Evolutionary conservation across 2,888 invertebrate species (phyloP), one percentile per base, ranked within the genome.

Genomic region (Poecilobothrus nobilitatus): DNA sequence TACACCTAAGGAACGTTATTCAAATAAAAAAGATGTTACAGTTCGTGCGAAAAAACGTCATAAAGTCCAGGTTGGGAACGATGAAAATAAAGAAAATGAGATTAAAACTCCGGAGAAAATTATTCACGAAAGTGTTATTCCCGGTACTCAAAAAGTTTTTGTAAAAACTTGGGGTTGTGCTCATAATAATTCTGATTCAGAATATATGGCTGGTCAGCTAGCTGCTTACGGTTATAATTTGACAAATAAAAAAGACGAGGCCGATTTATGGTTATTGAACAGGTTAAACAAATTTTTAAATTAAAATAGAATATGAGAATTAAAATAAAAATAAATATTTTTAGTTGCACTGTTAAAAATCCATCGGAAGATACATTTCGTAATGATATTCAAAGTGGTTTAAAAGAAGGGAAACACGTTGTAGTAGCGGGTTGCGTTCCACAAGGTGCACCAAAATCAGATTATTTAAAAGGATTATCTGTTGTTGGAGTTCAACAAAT

Each of bases 401-500:
- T 85, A 74, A 85, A 86, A 37, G 83, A 84, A 2, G 91, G 92
- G 0, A 93, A 95, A 74, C 88, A 89, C 74, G 87, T 98, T 20
- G 96, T 99, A 2, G 88, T 97, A n/a, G 96, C 98, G 0, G 98
- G 98, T 0, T 99, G 98, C 81, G 97, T 98, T 8, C 95, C 97
- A 0, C 97, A 97, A 82, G 97, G 96, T 0, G 92, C 92, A 1
- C 92, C 92, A 0, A 89, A 91, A 67, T 85, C 91, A 0, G 82
- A 81, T 0, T 87, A 86, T 71, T 72, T 82, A 0, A 76, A 74
- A 61, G 81, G 94, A 0, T 84, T 97, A 10, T 97, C 97, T 74
- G 87, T 97, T 1, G 91, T 99, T n/a, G 98, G 98, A 0, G 97
- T 98, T 0, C 97, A 98, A 76, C 98, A 99, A 84, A 98, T 99